A percentile compares a stretch with the other conserved stretches of the same genome.
Evolutionary conservation across 1,140 invertebrate genomes (phyloP).

Genomic region (Drosophila murphyi): DNA sequence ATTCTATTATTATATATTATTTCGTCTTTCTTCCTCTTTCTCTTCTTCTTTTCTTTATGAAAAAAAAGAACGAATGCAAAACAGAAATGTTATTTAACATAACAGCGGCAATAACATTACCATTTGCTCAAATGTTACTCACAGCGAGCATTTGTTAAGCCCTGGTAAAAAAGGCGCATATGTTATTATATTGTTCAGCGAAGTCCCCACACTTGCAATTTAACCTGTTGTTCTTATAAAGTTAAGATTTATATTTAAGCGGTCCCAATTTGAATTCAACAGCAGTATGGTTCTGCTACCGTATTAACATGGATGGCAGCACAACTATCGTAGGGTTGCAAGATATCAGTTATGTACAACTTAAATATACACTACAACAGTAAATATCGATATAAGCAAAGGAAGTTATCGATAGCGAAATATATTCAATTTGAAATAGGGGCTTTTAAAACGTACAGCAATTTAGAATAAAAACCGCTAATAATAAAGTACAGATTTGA

Average conservation of each 20-base stretch:
- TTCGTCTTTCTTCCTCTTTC: constrained; percentile 68
- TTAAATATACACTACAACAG: too few species aligned
- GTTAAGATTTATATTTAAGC: background rate
- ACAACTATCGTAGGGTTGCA: constrained; percentile 14
- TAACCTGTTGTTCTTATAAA: too few species aligned
- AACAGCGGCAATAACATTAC: constrained; percentile 42
- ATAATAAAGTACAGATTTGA: too few species aligned
- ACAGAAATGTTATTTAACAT: constrained; percentile 53
- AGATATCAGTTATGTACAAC: background rate
- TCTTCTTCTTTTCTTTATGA: constrained; percentile 60
- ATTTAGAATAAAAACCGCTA: too few species aligned
- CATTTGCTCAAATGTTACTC: constrained; percentile 35
- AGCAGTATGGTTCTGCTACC: background rate
- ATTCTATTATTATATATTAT: constrained; percentile 81
- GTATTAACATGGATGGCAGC: background rate
- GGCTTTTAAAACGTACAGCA: background rate
- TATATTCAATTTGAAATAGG: background rate
- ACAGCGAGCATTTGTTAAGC: constrained; percentile 13
- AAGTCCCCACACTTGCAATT: too few species aligned
- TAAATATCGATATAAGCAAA: too few species aligned
- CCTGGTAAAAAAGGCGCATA: background rate
- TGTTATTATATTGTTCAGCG: background rate
- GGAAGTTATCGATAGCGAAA: constrained; percentile 12
- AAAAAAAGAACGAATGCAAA: constrained; percentile 56
- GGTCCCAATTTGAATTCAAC: constrained; percentile 20